Evolutionary conservation across 2,113 vertebrate species (phyloP), one percentile per base, ranked within the genome.

Genomic region (Merops nubicus): DNA sequence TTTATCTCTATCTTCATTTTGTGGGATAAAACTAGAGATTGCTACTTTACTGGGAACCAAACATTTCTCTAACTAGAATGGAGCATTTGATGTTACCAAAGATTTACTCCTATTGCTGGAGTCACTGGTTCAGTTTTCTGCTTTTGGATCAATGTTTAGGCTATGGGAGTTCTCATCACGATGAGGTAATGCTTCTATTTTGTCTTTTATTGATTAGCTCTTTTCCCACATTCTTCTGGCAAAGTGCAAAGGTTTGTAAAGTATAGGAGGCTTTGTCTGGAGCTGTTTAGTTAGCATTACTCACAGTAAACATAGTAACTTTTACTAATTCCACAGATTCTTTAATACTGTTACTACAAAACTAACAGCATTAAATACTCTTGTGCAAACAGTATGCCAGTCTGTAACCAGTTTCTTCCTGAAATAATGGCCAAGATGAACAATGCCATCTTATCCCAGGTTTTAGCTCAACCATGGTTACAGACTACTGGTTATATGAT

Each of bases 161-260:
- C 95, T 96, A 95, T 89, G 80, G 38, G 33, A 93, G 73, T 92
- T 93, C 91, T 60, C 77, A 48, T 78, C 8, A 8, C 1, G 17
- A 94, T 97, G 96, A 97, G 86, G 94, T 97, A 96, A 96, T 93
- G 86, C 80, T 93, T 94, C 92, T 92, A 92, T 97, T 97, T 95
- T 94, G 92, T 96, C 95, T 96, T 93, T 96, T 93, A 95, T 97
- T 93, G 88, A 91, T 96, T 91, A 95, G 79, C 91, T 92, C 70
- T 95, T 93, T 97, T 92, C 93, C 92, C 96, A 94, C 92, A 93
- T 93, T 94, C 86, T 95, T 94, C 91, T 93, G 93, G 83, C 83
- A 84, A 69, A 72, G 65, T 85, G 76, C 91, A 96, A 95, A 95
- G 83, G 62, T 91, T 94, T 97, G 80, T 81, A 85, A 95, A 96